Conservation (phyloP, 2,797 vertebrate species). For the Anableps anableps region DNA sequence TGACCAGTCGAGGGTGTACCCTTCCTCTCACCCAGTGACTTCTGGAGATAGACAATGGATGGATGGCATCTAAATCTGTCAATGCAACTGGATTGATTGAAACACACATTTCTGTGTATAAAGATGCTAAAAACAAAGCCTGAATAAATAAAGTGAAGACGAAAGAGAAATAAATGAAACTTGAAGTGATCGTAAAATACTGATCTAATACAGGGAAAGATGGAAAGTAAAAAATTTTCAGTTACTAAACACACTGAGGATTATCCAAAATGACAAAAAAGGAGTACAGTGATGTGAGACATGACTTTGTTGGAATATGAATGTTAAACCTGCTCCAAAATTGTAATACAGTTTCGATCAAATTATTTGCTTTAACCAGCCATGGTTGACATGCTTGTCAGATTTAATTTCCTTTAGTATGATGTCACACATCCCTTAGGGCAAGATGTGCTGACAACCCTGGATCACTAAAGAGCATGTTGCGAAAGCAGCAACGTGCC, state of each 20-base stretch:
- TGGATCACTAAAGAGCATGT: constrained; percentile 58
- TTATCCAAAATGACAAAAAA: too few species aligned
- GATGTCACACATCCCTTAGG: constrained; percentile 63
- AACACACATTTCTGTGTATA: too few species aligned
- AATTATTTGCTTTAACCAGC: constrained; percentile 46
- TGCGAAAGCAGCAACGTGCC: constrained; percentile 43
- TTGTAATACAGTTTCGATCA: constrained; percentile 56
- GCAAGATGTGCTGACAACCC: constrained; percentile 47
- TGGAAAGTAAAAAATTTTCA: neutral
- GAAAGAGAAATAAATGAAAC: too few species aligned
- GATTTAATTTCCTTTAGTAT: constrained; percentile 57
- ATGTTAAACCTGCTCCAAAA: neutral
- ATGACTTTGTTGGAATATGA: constrained; percentile 52
- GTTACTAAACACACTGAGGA: neutral
- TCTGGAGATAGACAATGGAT: too few species aligned
- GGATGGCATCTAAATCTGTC: too few species aligned
- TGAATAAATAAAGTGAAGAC: too few species aligned
- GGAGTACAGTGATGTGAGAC: constrained; percentile 21
- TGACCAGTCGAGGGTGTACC: too few species aligned
- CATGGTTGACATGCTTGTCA: constrained; percentile 6
- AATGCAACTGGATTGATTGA: too few species aligned
- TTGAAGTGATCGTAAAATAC: too few species aligned
- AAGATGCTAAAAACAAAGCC: too few species aligned
- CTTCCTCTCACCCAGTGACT: too few species aligned
- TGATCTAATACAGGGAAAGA: constrained; percentile 11